Base-by-base conservation (phyloP, 2,797 vertebrate genomes). In the Caiman crocodilus region DNA sequence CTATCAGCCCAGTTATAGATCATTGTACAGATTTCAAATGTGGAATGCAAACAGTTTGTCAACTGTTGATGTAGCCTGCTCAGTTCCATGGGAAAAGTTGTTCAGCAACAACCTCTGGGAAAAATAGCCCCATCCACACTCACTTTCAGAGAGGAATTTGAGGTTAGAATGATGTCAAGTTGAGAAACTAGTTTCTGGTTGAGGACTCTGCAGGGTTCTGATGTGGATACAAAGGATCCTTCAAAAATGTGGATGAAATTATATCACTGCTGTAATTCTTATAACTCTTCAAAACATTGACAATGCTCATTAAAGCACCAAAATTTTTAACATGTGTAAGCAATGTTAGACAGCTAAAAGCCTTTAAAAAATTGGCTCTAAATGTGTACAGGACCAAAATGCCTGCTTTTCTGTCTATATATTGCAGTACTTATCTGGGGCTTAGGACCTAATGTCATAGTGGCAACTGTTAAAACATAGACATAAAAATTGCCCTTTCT, bases 61-160 rank as follows among this genome's bases (percentile, higher is more conserved):
- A 65, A 21, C 90, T 64, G 78, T 76, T 89, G 85, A 84, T 93
- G 59, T 77, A 94, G 92, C 60, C 75, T 67, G 26, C 78, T 93
- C 3, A 2, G 82, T 84, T 76, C 23, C 86, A 87, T 85, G 88
- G 94, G 92, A 94, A 94, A 93, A 84, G 76, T 90, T 84, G 90
- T 90, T 90, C 89, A 76, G 71, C 58, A 91, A 76, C 65, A 93
- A 92, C 93, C 82, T 67, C 79, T 81, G 79, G 85, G 92, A 90
- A 94, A 90, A 90, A 90, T 1, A 96, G 84, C 56, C 55, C 79
- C 32, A 80, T 97, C 90, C 84, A 94, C 69, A 69, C 81, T 93
- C 55, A 84, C 89, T 96, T 93, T 82, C 89, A 96, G 86, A 78
- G 88, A 94, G 77, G 88, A 95, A 94, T 97, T 91, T 96, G 95